Base-by-base conservation (phyloP, 1,140 invertebrate species). In the Sweltsa coloradensis region DNA sequence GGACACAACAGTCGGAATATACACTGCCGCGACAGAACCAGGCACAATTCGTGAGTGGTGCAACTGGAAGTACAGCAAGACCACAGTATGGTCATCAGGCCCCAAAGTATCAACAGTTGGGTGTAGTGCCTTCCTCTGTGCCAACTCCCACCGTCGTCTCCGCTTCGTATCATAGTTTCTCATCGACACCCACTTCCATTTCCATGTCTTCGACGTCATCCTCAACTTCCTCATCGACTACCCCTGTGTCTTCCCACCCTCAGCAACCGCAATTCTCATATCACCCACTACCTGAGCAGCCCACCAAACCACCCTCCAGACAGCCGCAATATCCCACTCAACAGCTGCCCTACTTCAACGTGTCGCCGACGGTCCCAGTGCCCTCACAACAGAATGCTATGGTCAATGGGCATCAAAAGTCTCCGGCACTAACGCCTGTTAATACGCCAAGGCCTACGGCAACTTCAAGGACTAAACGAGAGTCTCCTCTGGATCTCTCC, bases 401-500 rank as follows among this genome's bases (percentile, higher is more conserved):
- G 27, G 7, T n/a, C 27, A 7, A 31, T 7, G 27, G n/a, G n/a
- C 9, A 31, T 7, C 27, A 31, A 31, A n/a, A 7, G n/a, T 7
- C 27, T 31, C 27, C 14, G 27, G 7, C 14, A 9, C 27, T 9
- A 43, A 43, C 53, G 19, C 23, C 27, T 19, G 14, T 22, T 21
- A 14, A 25, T 23, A 11, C 31, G 19, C 21, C 18, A 5, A 25
- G 21, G 19, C 24, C 46, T 22, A 26, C 39, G 5, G 23, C 31
- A 14, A 13, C 60, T 1, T 45, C 51, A 14, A 61, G 55, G 51
- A 61, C 62, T 41, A 82, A 78, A 60, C 69, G 77, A 26, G 81
- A 87, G 58, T 87, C 83, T 1, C 85, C 85, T 0, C 60, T 90
- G 36, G 87, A 90, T 63, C 66, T 89, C 11, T 89, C 85, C 0